A percentile compares a stretch with the other conserved stretches of the same genome.
Evolutionary conservation across 2,888 invertebrate species (phyloP).

Genomic region (Allacma fusca): DNA sequence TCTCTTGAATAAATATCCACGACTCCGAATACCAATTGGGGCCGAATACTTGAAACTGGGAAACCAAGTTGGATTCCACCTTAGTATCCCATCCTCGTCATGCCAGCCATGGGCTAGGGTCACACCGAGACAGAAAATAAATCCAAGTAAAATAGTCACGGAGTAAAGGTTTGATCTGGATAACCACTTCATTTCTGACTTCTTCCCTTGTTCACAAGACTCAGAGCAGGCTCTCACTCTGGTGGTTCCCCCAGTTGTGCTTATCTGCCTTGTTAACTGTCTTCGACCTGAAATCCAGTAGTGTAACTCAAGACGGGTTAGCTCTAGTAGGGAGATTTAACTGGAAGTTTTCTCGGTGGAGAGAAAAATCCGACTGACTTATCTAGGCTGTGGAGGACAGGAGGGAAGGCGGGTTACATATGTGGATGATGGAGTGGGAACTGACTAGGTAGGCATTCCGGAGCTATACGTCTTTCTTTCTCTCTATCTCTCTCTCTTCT

Average conservation of each 20-base stretch:
- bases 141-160: background rate
- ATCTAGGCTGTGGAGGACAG: background rate
- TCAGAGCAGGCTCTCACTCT: background rate
- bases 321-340: too few relatives aligned
- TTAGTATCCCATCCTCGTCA: conserved; percentile 51
- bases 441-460: background rate
- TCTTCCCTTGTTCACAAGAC: background rate
- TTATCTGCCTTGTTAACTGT: background rate
- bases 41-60: conserved; percentile 51
- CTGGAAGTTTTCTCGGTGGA: background rate
- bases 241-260: background rate
- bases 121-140: background rate
- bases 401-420: background rate
- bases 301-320: background rate
- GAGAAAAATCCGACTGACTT: conserved; percentile 16
- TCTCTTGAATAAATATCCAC: conserved; percentile 39
- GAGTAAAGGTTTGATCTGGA: background rate
- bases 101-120: conserved; percentile 33
- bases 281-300: background rate
- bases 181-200: conserved; percentile 2
- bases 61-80: conserved; percentile 55
- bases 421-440: conserved; percentile 2
- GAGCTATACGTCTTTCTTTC: background rate
- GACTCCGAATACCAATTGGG: conserved; percentile 42
- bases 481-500: background rate